Conservation (phyloP, 2,797 vertebrate genomes). For the Glyptemys insculpta region DNA sequence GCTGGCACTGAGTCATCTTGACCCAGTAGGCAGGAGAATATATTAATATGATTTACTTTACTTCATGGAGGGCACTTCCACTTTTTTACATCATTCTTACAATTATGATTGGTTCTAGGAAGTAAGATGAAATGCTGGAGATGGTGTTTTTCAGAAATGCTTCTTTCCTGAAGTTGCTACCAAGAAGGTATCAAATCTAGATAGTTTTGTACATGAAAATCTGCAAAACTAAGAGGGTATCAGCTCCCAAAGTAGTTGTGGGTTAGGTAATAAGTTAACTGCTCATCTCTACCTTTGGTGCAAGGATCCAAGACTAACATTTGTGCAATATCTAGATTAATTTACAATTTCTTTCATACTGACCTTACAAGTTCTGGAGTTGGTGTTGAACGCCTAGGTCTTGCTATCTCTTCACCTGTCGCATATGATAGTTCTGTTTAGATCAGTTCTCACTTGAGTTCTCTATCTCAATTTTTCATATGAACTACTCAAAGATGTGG, state of each 20-base stretch:
- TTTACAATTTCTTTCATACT: not conserved
- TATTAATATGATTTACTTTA: not conserved
- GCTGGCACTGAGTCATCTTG: not conserved
- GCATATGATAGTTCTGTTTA: conserved; percentile 23
- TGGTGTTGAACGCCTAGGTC: conserved; percentile 94
- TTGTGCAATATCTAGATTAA: not conserved
- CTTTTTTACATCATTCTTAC: not conserved
- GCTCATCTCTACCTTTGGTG: not conserved
- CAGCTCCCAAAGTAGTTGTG: not conserved
- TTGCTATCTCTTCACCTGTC: conserved; percentile 94
- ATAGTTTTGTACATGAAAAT: not conserved
- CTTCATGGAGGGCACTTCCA: not conserved
- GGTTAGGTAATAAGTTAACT: not conserved
- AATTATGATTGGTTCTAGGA: not conserved
- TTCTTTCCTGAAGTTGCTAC: not conserved
- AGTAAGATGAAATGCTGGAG: not conserved
- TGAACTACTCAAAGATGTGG: not conserved
- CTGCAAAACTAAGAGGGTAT: not conserved
- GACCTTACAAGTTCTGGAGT: conserved; percentile 89
- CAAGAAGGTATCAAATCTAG: not conserved
- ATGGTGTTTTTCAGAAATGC: not conserved
- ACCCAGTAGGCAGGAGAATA: not conserved
- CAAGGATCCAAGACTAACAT: not conserved
- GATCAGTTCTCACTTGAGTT: not conserved
- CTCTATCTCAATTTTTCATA: not conserved